Evolutionary conservation across 2,113 vertebrate genomes (phyloP).

Genomic region (Pygoscelis antarcticus): DNA sequence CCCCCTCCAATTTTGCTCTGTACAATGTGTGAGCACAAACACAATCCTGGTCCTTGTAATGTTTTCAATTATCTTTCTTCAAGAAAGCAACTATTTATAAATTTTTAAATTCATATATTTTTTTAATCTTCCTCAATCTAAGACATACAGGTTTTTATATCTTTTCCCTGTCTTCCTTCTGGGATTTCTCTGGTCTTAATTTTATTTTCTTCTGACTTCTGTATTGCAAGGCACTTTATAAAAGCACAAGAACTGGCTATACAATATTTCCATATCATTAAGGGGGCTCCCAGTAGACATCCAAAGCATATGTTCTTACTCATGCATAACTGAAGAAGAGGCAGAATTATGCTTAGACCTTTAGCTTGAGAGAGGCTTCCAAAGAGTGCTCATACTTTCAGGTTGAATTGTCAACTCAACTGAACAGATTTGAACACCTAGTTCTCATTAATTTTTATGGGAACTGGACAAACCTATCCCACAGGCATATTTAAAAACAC

Average conservation of each 20-base stretch:
- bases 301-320: not conserved
- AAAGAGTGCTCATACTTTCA: not conserved
- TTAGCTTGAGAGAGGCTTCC: not conserved
- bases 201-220: not conserved
- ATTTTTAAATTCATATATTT: not conserved
- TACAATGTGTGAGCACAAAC: not conserved
- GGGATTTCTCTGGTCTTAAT: not conserved
- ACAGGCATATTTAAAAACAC: not conserved
- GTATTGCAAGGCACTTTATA: not conserved
- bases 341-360: not conserved
- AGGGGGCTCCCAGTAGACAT: not conserved
- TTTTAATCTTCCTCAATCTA: not conserved
- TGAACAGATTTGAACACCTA: not conserved
- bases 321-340: not conserved
- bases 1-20: not conserved
- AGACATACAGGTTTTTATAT: not conserved
- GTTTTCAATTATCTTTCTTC: not conserved
- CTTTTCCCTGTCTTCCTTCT: not conserved
- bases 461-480: not conserved
- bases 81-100: not conserved
- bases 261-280: not conserved
- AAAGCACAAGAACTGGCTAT: not conserved
- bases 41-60: not conserved
- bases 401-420: not conserved
- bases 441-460: not conserved